phyloP scores from a whole-genome alignment of 2,113 vertebrate genomes.

The Guaruba guarouba region DNA sequence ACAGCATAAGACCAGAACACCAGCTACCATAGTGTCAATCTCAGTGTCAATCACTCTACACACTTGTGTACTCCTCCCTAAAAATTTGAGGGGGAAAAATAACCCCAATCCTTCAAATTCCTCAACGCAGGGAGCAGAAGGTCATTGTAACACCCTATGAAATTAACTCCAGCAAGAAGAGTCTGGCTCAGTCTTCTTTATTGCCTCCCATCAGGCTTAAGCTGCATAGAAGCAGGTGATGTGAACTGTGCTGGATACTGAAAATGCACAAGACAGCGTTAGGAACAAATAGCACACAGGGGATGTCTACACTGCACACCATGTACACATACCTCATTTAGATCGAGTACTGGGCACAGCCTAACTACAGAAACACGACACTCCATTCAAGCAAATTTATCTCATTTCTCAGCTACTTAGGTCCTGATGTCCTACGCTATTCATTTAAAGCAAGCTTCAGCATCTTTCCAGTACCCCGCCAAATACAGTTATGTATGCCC shows the following conservation, averaged over 20 bases:
- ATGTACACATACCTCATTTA: neutral
- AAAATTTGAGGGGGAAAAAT: neutral
- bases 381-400: slow-evolving; percentile 3
- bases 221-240: neutral
- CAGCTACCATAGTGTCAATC: neutral
- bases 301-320: neutral
- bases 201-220: neutral
- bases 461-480: neutral
- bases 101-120: neutral
- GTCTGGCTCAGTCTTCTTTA: neutral
- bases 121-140: neutral
- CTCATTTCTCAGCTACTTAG: slow-evolving; percentile 30
- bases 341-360: neutral
- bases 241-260: neutral
- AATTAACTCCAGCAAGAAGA: neutral
- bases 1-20: neutral
- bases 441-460: slow-evolving; percentile 24
- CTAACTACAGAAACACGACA: neutral
- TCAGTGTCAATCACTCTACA: neutral
- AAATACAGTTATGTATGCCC: slow-evolving; percentile 22
- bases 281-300: neutral
- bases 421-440: neutral
- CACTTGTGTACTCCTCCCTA: neutral
- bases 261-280: neutral
- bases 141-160: neutral